Conservation (phyloP, 1,140 invertebrate genomes). For the Bombus pascuorum region DNA sequence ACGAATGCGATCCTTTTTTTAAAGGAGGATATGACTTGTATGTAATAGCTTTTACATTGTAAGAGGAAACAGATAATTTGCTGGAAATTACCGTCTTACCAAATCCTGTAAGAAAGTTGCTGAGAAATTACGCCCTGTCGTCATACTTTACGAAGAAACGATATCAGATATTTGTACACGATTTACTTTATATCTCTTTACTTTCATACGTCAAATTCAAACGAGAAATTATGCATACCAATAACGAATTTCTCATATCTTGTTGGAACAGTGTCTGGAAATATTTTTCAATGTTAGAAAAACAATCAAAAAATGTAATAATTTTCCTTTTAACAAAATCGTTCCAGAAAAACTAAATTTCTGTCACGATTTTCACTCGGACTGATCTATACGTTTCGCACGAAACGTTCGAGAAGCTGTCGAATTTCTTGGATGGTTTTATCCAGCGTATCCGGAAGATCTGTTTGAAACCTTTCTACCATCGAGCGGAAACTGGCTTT, state of each 20-base stretch:
- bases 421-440: neutral
- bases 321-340: neutral
- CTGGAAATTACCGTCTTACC: neutral
- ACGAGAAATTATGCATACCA: too few relatives aligned
- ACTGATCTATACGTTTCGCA: neutral
- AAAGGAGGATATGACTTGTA: neutral
- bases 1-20: neutral
- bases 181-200: neutral
- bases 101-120: neutral
- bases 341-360: neutral
- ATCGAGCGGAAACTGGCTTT: too few relatives aligned
- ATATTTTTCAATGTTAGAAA: too few relatives aligned
- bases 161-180: neutral
- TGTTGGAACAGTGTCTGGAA: too few relatives aligned
- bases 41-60: neutral
- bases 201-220: too few relatives aligned
- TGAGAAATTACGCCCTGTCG: neutral
- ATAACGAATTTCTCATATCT: neutral
- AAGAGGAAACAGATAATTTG: neutral
- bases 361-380: neutral
- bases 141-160: neutral
- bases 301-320: neutral
- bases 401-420: too few relatives aligned
- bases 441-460: neutral
- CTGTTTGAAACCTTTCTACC: neutral